These are phyloP conservation scores for Ceyx melanurus DNA, from an alignment of 2,113 vertebrate species.

Conservation along the genomic window DNA sequence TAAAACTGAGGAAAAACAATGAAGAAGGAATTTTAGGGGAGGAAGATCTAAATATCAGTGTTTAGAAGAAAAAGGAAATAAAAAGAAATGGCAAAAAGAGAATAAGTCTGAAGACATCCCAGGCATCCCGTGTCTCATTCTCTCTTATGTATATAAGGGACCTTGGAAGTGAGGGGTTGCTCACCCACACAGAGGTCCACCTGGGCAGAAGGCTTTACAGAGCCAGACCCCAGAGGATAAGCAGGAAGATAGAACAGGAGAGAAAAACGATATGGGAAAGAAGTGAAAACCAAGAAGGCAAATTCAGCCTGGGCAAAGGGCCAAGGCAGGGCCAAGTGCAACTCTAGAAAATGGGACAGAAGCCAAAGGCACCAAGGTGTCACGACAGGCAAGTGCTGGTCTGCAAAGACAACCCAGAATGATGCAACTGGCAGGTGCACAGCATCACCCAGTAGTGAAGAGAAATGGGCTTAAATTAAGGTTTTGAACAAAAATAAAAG, in stretches of 20 bases:
- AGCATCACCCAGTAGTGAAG: neutral
- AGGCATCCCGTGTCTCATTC: rapidly evolving
- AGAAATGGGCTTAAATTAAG: neutral
- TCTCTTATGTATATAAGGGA: neutral
- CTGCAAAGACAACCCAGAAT: neutral
- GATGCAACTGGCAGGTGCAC: neutral
- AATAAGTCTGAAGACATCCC: neutral
- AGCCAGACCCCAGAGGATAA: neutral
- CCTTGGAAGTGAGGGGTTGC: neutral
- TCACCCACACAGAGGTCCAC: neutral
- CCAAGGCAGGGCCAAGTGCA: constrained; percentile 59
- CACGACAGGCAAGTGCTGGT: neutral
- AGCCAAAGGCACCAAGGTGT: constrained; percentile 50
- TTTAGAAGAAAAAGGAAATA: neutral
- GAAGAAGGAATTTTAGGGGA: neutral
- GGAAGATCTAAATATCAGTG: neutral
- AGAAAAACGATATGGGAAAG: constrained; percentile 45
- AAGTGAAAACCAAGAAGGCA: constrained; percentile 58
- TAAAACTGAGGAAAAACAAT: neutral
- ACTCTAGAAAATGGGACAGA: constrained; percentile 37
- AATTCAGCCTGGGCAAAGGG: constrained; percentile 49
- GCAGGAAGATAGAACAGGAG: neutral
- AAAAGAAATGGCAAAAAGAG: neutral
- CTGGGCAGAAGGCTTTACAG: neutral
- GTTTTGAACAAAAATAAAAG: neutral